Percentiles rank a stretch among this genome's conserved stretches.
These are phyloP conservation scores for Cheilosia variabilis DNA, from an alignment of 2,888 invertebrate genomes.

Conservation along the genomic window DNA sequence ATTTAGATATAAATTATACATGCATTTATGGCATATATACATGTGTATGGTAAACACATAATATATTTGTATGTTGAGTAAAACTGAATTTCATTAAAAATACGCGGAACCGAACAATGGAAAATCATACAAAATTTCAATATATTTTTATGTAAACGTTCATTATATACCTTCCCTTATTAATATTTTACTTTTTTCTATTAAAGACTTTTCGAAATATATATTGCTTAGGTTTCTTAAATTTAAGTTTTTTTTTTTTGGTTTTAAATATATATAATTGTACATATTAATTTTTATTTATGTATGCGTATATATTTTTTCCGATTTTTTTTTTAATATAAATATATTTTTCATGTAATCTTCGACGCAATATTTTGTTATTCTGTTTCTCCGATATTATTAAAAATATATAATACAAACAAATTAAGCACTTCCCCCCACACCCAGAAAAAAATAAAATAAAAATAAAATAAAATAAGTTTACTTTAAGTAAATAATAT, in stretches of 20 bases:
- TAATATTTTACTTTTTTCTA: constrained; percentile 15
- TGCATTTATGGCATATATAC: constrained; percentile 69
- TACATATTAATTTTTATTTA: neutral
- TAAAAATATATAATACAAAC: constrained; percentile 46
- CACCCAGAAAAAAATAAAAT: too few relatives aligned
- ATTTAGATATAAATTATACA: constrained; percentile 71
- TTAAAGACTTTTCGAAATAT: constrained; percentile 52
- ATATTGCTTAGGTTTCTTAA: constrained; percentile 66
- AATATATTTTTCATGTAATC: constrained; percentile 46
- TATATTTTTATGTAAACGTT: constrained; percentile 5
- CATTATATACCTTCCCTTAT: constrained; percentile 10
- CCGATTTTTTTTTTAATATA: constrained; percentile 44
- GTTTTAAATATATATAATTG: constrained; percentile 21
- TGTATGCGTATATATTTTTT: too few relatives aligned
- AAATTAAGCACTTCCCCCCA: constrained; percentile 11
- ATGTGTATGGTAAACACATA: neutral
- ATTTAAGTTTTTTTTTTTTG: constrained; percentile 76
- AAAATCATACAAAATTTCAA: constrained; percentile 30
- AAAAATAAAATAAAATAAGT: neutral
- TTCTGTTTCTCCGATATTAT: constrained; percentile 33
- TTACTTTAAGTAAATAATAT: constrained; percentile 17
- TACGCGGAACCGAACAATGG: constrained; percentile 45
- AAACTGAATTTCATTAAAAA: constrained; percentile 11
- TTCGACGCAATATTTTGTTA: constrained; percentile 35
- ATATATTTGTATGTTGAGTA: neutral